Percentiles rank a stretch among this genome's conserved stretches.
Conservation (phyloP, 2,113 vertebrate genomes). For the Scytalopus superciliaris region DNA sequence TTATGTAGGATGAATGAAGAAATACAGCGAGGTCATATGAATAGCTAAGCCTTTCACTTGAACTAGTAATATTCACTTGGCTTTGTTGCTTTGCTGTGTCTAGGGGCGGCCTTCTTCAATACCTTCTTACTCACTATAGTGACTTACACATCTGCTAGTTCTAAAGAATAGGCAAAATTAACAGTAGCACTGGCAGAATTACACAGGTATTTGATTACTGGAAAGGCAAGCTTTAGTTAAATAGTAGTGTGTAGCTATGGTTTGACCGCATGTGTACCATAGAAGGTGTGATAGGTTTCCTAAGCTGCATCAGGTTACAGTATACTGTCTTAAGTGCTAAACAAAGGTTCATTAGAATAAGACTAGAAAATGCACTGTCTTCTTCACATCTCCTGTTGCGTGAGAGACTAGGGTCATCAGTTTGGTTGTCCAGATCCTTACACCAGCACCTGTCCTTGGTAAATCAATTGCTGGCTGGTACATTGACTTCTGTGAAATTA, state of each 20-base stretch:
- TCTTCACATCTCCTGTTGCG: not conserved
- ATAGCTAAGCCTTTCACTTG: not conserved
- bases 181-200: not conserved
- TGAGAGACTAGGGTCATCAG: not conserved
- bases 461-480: not conserved
- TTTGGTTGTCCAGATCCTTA: not conserved
- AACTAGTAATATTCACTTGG: not conserved
- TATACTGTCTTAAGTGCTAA: not conserved
- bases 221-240: not conserved
- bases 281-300: not conserved
- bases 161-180: conserved; percentile 5
- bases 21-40: not conserved
- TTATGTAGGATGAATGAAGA: not conserved
- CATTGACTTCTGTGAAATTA: not conserved
- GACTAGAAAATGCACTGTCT: not conserved
- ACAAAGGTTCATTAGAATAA: not conserved
- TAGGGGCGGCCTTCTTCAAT: not conserved
- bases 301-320: not conserved
- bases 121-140: not conserved
- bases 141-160: not conserved
- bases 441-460: not conserved
- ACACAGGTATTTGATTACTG: not conserved
- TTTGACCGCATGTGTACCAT: not conserved
- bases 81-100: not conserved
- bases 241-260: not conserved